Evolutionary conservation across 2,888 invertebrate genomes (phyloP), one percentile per base, ranked within the genome.

Genomic region (Anoncus sp.): DNA sequence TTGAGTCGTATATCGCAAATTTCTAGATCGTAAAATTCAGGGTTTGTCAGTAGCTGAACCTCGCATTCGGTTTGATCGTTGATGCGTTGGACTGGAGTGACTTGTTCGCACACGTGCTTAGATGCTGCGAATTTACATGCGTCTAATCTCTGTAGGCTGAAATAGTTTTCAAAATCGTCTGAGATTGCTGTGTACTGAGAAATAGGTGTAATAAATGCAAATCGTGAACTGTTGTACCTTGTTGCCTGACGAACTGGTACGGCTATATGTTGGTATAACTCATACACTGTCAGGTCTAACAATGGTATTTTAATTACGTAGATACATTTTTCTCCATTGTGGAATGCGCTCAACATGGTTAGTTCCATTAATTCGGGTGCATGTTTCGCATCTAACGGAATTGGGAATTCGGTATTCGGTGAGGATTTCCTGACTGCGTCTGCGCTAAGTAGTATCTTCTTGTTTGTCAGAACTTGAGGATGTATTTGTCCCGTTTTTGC

Each of bases 361-460:
- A n/a, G n/a, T n/a, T n/a, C n/a, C n/a, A n/a, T 27, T 40, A 73
- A 24, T 4, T 73, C 43, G 5, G 73, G 51, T 53, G 53, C 40
- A 1, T 53, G n/a, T 16, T 67, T 31, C 0, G 22, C 2, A 4
- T 60, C 24, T 4, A 69, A 7, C 27, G 62, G 55, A 1, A 62
- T 38, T 3, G 53, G 75, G 12, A 75, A 55, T 62, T 67, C 43
- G n/a, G 53, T 67, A 14, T 75, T 75, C 5, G 67, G 47, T 24
- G 47, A 22, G 0, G 47, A 16, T 62, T 49, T 62, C 3, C 4
- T 45, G 7, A 75, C 24, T 4, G 53, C 55, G 24, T 75, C 62
- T 14, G 45, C 67, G 18, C 72, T 65, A 3, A 3, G 35, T 16
- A 65, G 12, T 16, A 65, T 47, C 14, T 6, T 57, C 24, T 40